These are phyloP conservation scores for Ceyx margarethae DNA, from an alignment of 2,113 vertebrate genomes.

Conservation along the genomic window DNA sequence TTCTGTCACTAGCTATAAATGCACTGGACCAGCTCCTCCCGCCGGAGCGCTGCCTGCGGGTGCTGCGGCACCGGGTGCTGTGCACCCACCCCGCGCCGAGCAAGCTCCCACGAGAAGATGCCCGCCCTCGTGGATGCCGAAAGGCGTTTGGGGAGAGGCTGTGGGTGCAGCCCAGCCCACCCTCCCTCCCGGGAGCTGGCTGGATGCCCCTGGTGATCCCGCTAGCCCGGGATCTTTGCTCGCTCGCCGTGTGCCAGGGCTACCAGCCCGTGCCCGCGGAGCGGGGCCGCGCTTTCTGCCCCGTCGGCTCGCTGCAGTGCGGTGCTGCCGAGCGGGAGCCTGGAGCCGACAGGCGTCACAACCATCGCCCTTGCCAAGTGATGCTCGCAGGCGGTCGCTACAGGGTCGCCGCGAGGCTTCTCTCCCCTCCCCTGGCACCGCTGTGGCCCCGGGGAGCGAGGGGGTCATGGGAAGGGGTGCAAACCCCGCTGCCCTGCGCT, in stretches of 20 bases:
- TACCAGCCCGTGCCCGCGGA: rapidly evolving
- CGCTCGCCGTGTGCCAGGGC: rapidly evolving
- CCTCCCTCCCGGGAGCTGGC: not conserved
- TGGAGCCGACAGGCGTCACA: conserved; percentile 49
- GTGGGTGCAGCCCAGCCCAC: not conserved
- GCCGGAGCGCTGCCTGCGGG: not conserved
- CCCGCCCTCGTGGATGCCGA: not conserved
- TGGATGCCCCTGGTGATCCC: rapidly evolving
- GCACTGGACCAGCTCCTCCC: not conserved
- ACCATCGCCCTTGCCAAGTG: not conserved
- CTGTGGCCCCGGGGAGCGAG: rapidly evolving
- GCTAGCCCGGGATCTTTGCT: rapidly evolving
- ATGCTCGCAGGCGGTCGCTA: not conserved
- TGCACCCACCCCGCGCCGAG: not conserved
- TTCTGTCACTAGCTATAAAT: conserved; percentile 56
- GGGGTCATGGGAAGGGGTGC: not conserved
- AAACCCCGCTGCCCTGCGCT: not conserved
- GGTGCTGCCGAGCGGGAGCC: not conserved
- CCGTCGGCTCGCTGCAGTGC: not conserved
- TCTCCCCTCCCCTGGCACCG: not conserved
- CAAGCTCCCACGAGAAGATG: rapidly evolving
- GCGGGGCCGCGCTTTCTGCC: not conserved
- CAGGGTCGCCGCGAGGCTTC: not conserved
- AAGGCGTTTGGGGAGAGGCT: not conserved
- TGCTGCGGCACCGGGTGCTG: not conserved